phyloP scores from a whole-genome alignment of 2,888 invertebrate genomes.

The Orthonevra nobilis region DNA sequence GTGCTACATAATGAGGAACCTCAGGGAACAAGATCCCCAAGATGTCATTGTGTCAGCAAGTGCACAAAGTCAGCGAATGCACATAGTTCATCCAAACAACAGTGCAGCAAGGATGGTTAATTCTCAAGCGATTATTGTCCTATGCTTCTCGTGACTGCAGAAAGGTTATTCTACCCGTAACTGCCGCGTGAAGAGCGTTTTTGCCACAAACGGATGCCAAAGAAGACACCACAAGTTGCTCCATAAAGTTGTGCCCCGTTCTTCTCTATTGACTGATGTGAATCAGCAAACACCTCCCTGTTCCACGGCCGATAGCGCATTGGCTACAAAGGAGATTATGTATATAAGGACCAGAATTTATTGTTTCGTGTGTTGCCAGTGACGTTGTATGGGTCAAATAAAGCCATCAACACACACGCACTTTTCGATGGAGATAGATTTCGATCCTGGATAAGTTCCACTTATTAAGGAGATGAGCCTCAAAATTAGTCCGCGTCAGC shows the following conservation, averaged over 20 bases:
- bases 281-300: neutral
- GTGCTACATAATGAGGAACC: slow-evolving; percentile 6
- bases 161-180: neutral
- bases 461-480: slow-evolving; percentile 39
- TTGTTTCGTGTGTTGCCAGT: slow-evolving; percentile 52
- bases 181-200: neutral
- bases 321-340: slow-evolving; percentile 22
- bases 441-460: slow-evolving; percentile 40
- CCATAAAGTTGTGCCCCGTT: too few species aligned
- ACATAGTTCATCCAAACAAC: slow-evolving; percentile 3
- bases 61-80: slow-evolving; percentile 13
- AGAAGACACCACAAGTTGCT: slow-evolving; percentile 10
- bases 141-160: neutral
- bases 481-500: slow-evolving; percentile 25
- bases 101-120: slow-evolving; percentile 16
- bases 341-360: slow-evolving; percentile 12
- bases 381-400: slow-evolving; percentile 32
- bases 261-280: too few species aligned
- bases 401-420: slow-evolving; percentile 25
- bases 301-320: slow-evolving; percentile 32
- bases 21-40: neutral
- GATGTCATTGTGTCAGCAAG: slow-evolving; percentile 26
- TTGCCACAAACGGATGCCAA: neutral
- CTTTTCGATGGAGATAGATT: slow-evolving; percentile 55
- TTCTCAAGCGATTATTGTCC: slow-evolving; percentile 4